A percentile compares a stretch with the other conserved stretches of the same genome.
Evolutionary conservation across 2,888 invertebrate genomes (phyloP).

Genomic region (Lasioglossum villosulum): DNA sequence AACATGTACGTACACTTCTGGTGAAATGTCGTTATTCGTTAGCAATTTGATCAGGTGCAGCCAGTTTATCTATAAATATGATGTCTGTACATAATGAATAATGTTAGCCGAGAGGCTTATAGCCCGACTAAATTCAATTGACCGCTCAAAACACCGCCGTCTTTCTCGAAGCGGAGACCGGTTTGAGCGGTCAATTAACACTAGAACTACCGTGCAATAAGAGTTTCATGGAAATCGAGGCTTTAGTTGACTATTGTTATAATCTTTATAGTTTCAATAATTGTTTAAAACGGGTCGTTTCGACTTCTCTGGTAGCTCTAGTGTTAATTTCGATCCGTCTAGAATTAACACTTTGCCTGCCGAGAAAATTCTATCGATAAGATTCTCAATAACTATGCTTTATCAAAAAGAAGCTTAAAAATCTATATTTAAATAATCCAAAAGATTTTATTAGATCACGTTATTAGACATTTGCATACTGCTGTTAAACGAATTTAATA

Average conservation of each 20-base stretch:
- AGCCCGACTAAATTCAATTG: not conserved
- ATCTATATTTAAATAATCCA: not conserved
- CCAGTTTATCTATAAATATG: slow-evolving; percentile 72
- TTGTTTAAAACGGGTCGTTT: not conserved
- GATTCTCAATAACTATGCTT: not conserved
- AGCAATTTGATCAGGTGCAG: slow-evolving; percentile 60
- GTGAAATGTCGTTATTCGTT: slow-evolving; percentile 36
- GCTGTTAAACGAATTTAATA: not conserved
- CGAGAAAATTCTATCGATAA: not conserved
- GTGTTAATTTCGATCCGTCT: not conserved
- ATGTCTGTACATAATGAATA: not conserved
- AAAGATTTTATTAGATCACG: not conserved
- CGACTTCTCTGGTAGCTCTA: not conserved
- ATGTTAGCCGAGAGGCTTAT: not conserved
- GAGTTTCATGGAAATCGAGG: not conserved
- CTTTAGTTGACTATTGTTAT: not conserved
- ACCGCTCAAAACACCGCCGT: not conserved
- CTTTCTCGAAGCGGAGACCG: not conserved
- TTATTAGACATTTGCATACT: not conserved
- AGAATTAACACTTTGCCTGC: not conserved
- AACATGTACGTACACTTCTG: slow-evolving; percentile 64
- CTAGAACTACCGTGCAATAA: not conserved
- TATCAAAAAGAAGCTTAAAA: not conserved
- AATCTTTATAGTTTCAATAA: not conserved
- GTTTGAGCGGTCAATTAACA: not conserved